Evolutionary conservation across 2,113 vertebrate genomes (phyloP).

Genomic region (human): GRCh38 chr2:153394001-153394500

Average conservation of each 20-base stretch:
- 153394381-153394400: neutral
- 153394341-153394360: neutral
- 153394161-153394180: neutral
- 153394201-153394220: neutral
- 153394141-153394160: neutral
- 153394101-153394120: neutral
- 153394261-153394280: neutral
- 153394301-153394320: neutral
- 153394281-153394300: constrained; percentile 3
- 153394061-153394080: neutral
- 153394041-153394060: neutral
- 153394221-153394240: neutral
- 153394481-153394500: neutral
- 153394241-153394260: neutral
- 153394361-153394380: neutral
- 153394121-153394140: neutral
- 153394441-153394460: neutral
- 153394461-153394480: neutral
- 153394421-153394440: neutral
- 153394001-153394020: neutral
- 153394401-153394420: neutral
- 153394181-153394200: neutral
- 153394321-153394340: neutral
- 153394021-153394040: neutral
- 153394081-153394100: neutral